Conservation (phyloP, 64 coral and sea anemone species). For the Hydrozoanthus tunicans region DNA sequence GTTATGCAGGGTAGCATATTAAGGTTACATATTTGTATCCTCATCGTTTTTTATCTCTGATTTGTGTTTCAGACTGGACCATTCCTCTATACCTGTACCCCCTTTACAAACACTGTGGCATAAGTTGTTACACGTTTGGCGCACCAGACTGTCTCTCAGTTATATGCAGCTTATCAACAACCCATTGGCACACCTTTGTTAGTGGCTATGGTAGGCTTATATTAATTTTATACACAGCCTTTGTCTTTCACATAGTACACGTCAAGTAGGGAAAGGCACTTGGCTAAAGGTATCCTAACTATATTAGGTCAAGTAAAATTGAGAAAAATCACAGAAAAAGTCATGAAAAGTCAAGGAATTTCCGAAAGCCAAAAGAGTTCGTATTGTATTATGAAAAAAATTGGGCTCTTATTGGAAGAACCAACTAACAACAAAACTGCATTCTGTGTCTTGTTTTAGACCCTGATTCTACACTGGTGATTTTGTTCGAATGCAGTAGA, state of each 20-base stretch:
- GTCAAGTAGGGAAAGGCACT: background rate
- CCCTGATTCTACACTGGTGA: background rate
- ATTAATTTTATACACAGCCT: background rate
- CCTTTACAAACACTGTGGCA: background rate
- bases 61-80: constrained; percentile 14
- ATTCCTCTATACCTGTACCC: constrained; percentile 5
- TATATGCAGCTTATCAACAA: background rate
- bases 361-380: no score
- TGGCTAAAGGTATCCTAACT: no score
- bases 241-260: background rate
- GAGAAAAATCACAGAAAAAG: no score
- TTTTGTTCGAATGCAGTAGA: constrained; percentile 18
- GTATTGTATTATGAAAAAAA: background rate
- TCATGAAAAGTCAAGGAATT: no score
- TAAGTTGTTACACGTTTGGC: background rate
- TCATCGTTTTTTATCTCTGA: background rate
- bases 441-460: background rate
- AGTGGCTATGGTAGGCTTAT: constrained; percentile 10
- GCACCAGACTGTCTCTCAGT: background rate
- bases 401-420: background rate
- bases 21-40: background rate
- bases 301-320: no score
- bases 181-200: background rate
- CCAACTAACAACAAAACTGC: background rate
- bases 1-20: no score